phyloP scores from a whole-genome alignment of 2,888 invertebrate species.

The Tipula vernalis region DNA sequence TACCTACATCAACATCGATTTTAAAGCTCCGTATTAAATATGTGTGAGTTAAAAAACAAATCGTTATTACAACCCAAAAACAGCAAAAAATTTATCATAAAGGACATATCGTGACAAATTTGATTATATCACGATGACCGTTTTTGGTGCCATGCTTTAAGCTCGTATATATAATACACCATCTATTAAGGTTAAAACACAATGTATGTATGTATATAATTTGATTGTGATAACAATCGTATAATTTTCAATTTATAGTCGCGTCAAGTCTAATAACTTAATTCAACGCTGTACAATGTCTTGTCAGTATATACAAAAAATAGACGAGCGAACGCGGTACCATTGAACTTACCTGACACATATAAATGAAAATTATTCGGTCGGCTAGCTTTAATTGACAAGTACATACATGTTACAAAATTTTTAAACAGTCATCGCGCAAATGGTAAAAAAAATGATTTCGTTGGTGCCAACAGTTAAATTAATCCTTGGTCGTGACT shows the following conservation, averaged over 20 bases:
- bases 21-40: too few species aligned
- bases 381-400: neutral
- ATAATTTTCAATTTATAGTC: neutral
- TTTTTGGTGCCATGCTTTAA: neutral
- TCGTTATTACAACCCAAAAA: neutral
- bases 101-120: neutral
- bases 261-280: neutral
- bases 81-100: neutral
- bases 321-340: neutral
- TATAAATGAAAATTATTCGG: neutral
- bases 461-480: neutral
- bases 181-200: neutral
- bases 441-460: neutral
- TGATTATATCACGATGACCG: neutral
- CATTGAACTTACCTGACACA: neutral
- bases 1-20: neutral
- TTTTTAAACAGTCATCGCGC: neutral
- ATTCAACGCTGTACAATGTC: neutral
- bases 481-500: neutral
- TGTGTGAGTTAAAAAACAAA: neutral
- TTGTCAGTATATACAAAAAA: neutral
- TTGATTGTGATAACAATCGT: neutral
- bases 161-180: neutral
- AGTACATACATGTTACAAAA: neutral
- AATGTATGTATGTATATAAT: neutral